Evolutionary conservation across 1,140 invertebrate species (phyloP), one percentile per base, ranked within the genome.

Genomic region (Oppia nitens): DNA sequence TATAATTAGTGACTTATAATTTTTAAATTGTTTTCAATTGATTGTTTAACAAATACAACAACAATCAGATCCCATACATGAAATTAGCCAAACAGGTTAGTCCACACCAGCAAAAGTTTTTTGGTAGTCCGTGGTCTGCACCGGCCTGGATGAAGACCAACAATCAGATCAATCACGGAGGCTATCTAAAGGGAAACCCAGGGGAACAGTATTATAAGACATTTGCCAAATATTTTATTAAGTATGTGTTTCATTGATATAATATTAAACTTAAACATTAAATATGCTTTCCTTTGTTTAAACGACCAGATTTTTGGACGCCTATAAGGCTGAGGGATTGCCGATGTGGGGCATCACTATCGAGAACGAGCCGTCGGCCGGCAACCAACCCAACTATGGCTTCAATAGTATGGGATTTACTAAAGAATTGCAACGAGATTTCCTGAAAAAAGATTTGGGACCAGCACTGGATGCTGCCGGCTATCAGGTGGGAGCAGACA

Each of bases 121-220:
- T 90, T 59, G 79, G 77, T 0, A 77, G 81, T 12, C 77, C 84
- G 0, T 96, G 91, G 91, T 83, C 82, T 54, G 77, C 90, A 83
- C 80, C 0, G n/a, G n/a, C n/a, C n/a, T n/a, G n/a, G n/a, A n/a
- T n/a, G n/a, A n/a, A n/a, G n/a, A n/a, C n/a, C n/a, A 87, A 84
- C 65, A 73, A 82, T 25, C 71, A 69, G 52, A 72, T 77, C 62
- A 73, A 70, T 57, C 76, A 76, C 14, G 65, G 68, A 23, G 79
- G 79, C 1, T 60, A 63, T 21, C 67, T 95, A 0, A 79, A 79
- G 61, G 69, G 71, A 1, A 72, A 68, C 48, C 65, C 71, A 20
- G 73, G 73, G 27, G 75, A 72, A n/a, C 58, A 81, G 55, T 87
- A 83, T 68, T 90, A 85, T 66, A 79, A 85, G 68, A 69, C 78